These are phyloP conservation scores for Camelus bactrianus DNA, from an alignment of 2,113 vertebrate genomes.

Conservation along the genomic window DNA sequence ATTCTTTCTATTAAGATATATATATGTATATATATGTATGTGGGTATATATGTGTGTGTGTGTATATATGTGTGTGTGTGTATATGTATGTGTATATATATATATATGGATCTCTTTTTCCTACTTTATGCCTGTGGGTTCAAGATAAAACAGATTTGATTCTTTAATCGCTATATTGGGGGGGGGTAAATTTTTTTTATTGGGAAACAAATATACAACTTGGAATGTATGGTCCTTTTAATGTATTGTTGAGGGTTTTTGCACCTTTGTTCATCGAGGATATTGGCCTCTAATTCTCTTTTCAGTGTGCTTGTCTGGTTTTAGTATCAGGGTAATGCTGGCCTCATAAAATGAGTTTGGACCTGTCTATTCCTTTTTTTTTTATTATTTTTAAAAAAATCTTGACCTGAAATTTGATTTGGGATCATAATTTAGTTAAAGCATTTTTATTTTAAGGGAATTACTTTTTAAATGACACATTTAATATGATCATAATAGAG, in stretches of 20 bases:
- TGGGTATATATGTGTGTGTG: too few relatives aligned
- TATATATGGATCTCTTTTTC: background rate
- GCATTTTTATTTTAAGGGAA: background rate
- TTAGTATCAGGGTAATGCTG: background rate
- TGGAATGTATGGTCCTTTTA: background rate
- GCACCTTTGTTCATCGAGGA: background rate
- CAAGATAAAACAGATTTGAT: slow-evolving; percentile 1
- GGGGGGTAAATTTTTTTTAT: too few relatives aligned
- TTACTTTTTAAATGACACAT: background rate
- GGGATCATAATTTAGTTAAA: background rate
- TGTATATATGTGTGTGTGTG: too few relatives aligned
- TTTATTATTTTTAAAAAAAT: background rate
- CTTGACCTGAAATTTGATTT: slow-evolving; percentile 1
- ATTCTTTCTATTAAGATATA: slow-evolving; percentile 9
- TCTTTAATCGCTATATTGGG: background rate
- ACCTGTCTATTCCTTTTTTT: background rate
- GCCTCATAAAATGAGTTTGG: background rate
- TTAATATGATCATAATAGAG: background rate
- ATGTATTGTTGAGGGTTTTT: background rate
- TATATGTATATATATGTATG: too few relatives aligned
- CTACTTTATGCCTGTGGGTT: background rate
- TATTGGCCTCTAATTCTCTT: background rate
- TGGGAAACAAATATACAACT: too few relatives aligned
- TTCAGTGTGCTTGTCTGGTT: background rate
- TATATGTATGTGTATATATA: too few relatives aligned